These are phyloP conservation scores for Sesia bembeciformis DNA, from an alignment of 2,888 invertebrate genomes.

Conservation along the genomic window DNA sequence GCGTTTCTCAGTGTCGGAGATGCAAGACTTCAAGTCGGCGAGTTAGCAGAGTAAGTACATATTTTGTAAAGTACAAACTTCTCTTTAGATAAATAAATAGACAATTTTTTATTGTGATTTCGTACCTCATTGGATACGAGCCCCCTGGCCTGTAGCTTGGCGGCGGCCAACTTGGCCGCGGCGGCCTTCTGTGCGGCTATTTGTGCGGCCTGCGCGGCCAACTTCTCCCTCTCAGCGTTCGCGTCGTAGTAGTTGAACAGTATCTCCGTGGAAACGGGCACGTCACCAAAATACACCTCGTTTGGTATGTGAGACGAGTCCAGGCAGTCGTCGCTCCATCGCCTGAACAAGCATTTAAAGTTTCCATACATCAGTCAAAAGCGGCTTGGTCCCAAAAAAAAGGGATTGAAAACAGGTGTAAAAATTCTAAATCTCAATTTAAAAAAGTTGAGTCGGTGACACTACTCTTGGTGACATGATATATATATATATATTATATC, in stretches of 20 bases:
- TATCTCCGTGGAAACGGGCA: constrained; percentile 59
- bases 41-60: no score
- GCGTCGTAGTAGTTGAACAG: constrained; percentile 70
- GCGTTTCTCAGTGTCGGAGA: no score
- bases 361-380: not conserved
- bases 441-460: no score
- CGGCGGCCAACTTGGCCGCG: constrained; percentile 52
- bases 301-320: constrained; percentile 70
- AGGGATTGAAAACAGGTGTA: not conserved
- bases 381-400: not conserved
- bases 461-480: no score
- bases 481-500: no score
- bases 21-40: no score
- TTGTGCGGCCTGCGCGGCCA: constrained; percentile 59
- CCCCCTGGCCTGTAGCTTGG: constrained; percentile 6
- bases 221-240: constrained; percentile 58
- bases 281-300: constrained; percentile 71
- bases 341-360: constrained; percentile 31
- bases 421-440: no score
- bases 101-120: not conserved
- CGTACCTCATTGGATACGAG: not conserved
- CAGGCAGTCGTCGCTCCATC: constrained; percentile 70
- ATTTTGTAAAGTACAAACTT: no score
- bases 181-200: constrained; percentile 66
- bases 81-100: no score